Evolutionary conservation across 2,797 vertebrate genomes (phyloP).

Genomic region (Rhynchonycteris naso): DNA sequence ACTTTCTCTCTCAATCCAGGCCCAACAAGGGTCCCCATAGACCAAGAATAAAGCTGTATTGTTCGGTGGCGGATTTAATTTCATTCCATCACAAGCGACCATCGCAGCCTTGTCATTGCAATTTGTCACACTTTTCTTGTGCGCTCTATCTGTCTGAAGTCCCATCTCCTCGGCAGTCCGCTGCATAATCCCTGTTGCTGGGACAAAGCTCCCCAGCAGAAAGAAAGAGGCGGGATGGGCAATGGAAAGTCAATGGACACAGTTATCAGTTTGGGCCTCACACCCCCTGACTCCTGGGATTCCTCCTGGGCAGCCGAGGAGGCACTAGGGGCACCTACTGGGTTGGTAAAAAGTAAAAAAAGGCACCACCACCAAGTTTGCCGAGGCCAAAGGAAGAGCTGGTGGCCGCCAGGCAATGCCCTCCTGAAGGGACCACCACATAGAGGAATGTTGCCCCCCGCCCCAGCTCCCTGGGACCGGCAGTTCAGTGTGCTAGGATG

Average conservation of each 20-base stretch:
- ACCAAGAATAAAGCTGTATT: constrained; percentile 87
- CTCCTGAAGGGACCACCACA: constrained; percentile 81
- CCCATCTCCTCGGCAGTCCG: constrained; percentile 79
- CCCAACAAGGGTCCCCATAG: constrained; percentile 89
- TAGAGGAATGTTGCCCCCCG: constrained; percentile 72
- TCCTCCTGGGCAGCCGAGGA: constrained; percentile 77
- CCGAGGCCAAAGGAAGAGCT: constrained; percentile 80
- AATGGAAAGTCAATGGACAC: constrained; percentile 83
- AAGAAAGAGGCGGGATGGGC: constrained; percentile 85
- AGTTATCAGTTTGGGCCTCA: constrained; percentile 79
- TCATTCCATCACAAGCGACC: constrained; percentile 89
- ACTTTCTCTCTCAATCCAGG: constrained; percentile 86
- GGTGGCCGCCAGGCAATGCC: constrained; percentile 80
- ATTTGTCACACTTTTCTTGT: constrained; percentile 90
- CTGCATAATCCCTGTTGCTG: constrained; percentile 86
- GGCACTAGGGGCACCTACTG: constrained; percentile 79
- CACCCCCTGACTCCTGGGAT: constrained; percentile 79
- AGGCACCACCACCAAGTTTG: constrained; percentile 56
- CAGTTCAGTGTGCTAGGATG: rapidly evolving
- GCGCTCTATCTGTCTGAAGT: constrained; percentile 88
- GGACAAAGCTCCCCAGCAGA: constrained; percentile 85
- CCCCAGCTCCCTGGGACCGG: constrained; percentile 56
- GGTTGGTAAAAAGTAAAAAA: constrained; percentile 43
- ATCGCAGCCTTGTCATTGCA: constrained; percentile 87
- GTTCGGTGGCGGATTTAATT: constrained; percentile 88